A percentile compares a stretch with the other conserved stretches of the same genome.
Conservation (phyloP, 2,113 vertebrate species). For the Centropus bengalensis region DNA sequence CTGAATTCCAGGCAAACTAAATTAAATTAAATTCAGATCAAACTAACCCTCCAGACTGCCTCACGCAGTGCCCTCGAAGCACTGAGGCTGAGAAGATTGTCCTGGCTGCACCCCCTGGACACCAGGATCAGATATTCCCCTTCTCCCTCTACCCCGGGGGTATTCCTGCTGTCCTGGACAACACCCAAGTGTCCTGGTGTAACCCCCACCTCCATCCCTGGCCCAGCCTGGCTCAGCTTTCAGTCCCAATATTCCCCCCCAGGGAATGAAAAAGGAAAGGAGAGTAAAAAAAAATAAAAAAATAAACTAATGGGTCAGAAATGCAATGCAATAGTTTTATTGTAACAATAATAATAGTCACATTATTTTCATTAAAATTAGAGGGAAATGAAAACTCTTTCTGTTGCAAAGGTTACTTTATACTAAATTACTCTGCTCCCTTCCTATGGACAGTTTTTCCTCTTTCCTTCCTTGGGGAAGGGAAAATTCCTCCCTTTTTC, state of each 20-base stretch:
- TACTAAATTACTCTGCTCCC: background rate
- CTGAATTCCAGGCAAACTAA: background rate
- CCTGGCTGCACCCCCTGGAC: rapidly evolving
- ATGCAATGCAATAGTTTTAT: no score
- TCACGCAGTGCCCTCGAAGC: rapidly evolving
- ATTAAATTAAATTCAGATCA: background rate
- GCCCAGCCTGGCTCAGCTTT: no score
- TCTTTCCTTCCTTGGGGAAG: background rate
- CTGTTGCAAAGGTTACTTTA: background rate
- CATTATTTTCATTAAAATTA: background rate
- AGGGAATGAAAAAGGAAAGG: no score
- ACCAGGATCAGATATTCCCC: background rate
- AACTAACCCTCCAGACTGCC: background rate
- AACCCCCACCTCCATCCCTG: no score
- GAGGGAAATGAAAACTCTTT: background rate
- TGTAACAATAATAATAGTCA: no score
- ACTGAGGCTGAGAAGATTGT: background rate
- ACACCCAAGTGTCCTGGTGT: background rate
- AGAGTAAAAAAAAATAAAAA: no score
- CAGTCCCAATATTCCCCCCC: no score
- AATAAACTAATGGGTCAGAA: no score
- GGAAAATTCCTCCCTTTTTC: background rate
- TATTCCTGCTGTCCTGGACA: background rate
- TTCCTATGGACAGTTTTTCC: background rate
- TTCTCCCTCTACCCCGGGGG: background rate